Conservation (phyloP, 2,888 invertebrate genomes). For the Adelognathus sp. region DNA sequence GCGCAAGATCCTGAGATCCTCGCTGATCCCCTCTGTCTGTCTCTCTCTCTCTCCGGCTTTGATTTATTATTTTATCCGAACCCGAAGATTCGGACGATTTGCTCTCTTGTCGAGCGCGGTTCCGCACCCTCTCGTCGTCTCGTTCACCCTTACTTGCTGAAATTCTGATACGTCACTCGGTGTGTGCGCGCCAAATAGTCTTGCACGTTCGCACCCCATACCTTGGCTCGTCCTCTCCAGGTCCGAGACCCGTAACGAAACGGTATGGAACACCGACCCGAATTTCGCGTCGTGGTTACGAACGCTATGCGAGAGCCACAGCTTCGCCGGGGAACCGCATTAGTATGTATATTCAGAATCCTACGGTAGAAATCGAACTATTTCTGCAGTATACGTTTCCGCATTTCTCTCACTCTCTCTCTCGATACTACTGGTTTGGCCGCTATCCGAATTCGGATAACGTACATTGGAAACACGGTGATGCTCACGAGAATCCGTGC, state of each 20-base stretch:
- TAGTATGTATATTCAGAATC: neutral
- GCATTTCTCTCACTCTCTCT: too few species aligned
- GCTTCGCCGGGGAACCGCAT: neutral
- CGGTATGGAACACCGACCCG: neutral
- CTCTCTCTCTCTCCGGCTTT: neutral
- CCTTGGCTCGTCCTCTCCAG: neutral
- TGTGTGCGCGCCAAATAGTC: neutral
- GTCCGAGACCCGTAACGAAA: neutral
- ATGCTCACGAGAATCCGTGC: neutral
- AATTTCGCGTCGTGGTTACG: neutral
- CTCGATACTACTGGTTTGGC: neutral
- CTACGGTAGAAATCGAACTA: neutral
- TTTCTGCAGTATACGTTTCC: neutral
- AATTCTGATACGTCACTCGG: constrained; percentile 5
- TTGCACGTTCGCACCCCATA: neutral
- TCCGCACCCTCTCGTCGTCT: neutral
- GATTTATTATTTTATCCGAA: constrained; percentile 13
- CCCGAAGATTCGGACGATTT: constrained; percentile 18
- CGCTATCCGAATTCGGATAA: neutral
- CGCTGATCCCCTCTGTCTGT: neutral
- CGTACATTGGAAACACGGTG: neutral
- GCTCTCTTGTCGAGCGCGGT: neutral
- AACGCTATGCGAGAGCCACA: neutral
- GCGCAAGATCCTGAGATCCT: constrained; percentile 11
- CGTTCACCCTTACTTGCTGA: neutral